Conservation (phyloP, 2,797 vertebrate species). For the Poecilia wingei region DNA sequence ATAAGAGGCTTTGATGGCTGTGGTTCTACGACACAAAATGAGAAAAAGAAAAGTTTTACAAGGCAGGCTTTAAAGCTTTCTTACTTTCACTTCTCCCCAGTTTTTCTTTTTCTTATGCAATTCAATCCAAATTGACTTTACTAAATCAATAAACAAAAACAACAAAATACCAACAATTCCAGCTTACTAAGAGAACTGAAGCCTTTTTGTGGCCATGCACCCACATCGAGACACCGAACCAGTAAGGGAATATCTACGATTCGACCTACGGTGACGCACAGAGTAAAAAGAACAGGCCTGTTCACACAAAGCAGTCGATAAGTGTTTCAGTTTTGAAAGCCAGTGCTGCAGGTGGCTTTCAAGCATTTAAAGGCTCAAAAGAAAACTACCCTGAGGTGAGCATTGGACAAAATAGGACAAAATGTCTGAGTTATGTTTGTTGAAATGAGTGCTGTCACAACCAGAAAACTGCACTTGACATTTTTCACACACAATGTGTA, state of each 20-base stretch:
- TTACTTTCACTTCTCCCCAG: background rate
- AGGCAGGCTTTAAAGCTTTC: background rate
- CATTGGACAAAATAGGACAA: background rate
- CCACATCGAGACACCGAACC: background rate
- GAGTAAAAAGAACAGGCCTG: slow-evolving; percentile 7
- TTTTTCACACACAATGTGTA: background rate
- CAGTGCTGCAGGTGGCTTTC: slow-evolving; percentile 16
- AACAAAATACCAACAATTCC: slow-evolving; percentile 3
- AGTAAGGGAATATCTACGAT: slow-evolving; percentile 17
- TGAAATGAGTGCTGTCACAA: background rate
- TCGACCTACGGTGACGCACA: slow-evolving; percentile 15
- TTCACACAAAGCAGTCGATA: slow-evolving; percentile 25
- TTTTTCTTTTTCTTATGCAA: background rate
- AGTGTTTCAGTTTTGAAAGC: slow-evolving; percentile 30
- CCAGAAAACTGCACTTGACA: background rate
- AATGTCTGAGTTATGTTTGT: background rate
- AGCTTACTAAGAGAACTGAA: slow-evolving; percentile 4
- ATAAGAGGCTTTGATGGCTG: background rate
- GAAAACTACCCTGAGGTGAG: slow-evolving; percentile 22
- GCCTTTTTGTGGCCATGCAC: slow-evolving; percentile 15
- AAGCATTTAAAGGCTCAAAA: slow-evolving; percentile 11
- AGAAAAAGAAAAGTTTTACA: background rate
- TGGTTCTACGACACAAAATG: background rate
- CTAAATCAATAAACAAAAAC: background rate
- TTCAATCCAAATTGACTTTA: slow-evolving; percentile 16